Base-by-base conservation (phyloP, 2,888 invertebrate species). In the Listrodromus nycthemerus region DNA sequence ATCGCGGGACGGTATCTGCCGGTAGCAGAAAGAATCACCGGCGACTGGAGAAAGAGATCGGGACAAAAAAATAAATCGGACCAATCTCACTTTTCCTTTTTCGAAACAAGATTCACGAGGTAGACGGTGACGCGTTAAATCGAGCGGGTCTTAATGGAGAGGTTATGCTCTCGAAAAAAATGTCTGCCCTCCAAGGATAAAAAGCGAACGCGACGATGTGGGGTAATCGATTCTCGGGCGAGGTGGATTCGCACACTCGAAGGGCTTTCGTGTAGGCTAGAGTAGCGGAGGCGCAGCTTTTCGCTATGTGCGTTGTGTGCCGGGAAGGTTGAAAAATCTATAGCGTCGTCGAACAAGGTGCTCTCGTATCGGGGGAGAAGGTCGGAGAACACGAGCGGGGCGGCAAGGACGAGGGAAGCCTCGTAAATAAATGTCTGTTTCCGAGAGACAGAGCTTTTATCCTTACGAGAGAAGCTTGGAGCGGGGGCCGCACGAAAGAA, bases 361-460 rank as follows among this genome's bases (percentile, higher is more conserved):
- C 58, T 55, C 65, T 69, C 58, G 48, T 30, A 61, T 45, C 19
- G 16, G 10, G 52, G 24, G 19, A 61, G 52, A 66, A 21, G 75
- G 74, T 63, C 0, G 27, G 33, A 70, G 19, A 24, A 19, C 50
- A 37, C 50, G 61, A 48, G 48, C 13, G 4, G 71, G 69, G 37
- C 65, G 41, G 81, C 66, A 63, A 67, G 66, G 63, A 80, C n/a
- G 41, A 79, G 67, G 52, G 83, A 82, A 65, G 50, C 66, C 81
- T 83, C 85, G 86, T 86, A 86, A 88, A 86, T 84, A 84, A 85
- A 85, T 84, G 86, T 86, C 87, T 86, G 88, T 76, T 87, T 81
- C 79, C 69, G 78, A 75, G 85, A 85, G 10, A 37, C 84, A 83
- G 85, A 61, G 86, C 78, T 81, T 85, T 86, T 88, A 87, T 88